Evolutionary conservation across 2,113 vertebrate species (phyloP).

Genomic region (Apaloderma vittatum): DNA sequence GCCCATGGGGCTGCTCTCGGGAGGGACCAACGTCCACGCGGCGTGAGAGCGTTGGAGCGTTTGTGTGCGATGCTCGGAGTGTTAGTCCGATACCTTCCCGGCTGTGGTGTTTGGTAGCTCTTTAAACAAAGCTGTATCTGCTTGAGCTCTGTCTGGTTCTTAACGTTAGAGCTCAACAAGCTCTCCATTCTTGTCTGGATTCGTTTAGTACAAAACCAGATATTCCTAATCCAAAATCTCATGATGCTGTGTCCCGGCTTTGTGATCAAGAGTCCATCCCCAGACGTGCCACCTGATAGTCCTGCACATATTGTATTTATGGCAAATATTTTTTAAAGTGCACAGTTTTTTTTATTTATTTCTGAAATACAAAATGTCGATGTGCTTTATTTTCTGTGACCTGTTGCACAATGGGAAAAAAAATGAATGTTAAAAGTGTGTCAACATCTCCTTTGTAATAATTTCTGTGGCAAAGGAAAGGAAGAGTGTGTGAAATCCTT

Average conservation of each 20-base stretch:
- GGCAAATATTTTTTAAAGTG: slow-evolving; percentile 33
- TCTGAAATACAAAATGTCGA: not conserved
- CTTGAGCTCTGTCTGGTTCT: not conserved
- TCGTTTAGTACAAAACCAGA: fast-evolving
- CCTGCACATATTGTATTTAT: slow-evolving; percentile 33
- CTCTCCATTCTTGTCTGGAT: not conserved
- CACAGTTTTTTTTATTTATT: not conserved
- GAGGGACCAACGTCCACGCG: not conserved
- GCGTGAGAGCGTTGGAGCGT: not conserved
- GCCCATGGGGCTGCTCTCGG: not conserved
- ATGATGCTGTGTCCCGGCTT: slow-evolving; percentile 20
- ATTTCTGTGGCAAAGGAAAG: slow-evolving; percentile 37
- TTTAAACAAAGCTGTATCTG: not conserved
- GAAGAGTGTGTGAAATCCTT: slow-evolving; percentile 6
- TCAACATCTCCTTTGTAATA: slow-evolving; percentile 9
- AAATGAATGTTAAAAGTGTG: slow-evolving; percentile 28
- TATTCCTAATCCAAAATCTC: not conserved
- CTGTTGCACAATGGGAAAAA: not conserved
- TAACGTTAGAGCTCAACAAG: not conserved
- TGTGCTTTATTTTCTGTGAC: slow-evolving; percentile 62
- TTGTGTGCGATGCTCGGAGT: not conserved
- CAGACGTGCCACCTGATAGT: not conserved
- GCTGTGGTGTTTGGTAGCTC: not conserved
- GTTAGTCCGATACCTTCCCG: not conserved
- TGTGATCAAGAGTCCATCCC: slow-evolving; percentile 16